Base-by-base conservation (phyloP, 2,113 vertebrate genomes). In the Proterorhinus semilunaris region DNA sequence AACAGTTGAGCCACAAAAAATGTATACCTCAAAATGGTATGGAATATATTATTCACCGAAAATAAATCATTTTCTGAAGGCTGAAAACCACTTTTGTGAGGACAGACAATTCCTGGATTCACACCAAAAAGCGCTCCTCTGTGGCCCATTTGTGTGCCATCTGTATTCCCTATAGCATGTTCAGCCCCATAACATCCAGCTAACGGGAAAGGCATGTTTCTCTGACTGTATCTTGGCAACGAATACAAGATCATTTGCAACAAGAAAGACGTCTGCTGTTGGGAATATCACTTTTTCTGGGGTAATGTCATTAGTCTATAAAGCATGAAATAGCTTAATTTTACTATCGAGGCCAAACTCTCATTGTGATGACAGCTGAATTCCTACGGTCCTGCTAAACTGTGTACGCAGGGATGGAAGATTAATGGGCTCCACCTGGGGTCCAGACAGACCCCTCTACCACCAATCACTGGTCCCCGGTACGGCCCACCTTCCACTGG, bases 381-480 rank as follows among this genome's bases (percentile, higher is more conserved):
- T 65, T 66, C 64, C 36, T 61, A 50, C 45, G 46, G 4, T 66
- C 61, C 17, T 69, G 53, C 59, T 66, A 36, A 65, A 67, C 49
- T 16, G 8, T 66, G 43, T 15, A 63, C 54, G 36, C 61, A 42
- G 53, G 72, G 52, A 15, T 15, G 48, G 43, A 68, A 87, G 69
- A 83, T 80, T 80, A 69, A 86, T 61, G 64, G 45, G 57, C 62
- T 66, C 83, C 84, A 90, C 83, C 83, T 88, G 83, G 85, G 72
- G 64, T 65, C 59, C 62, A 58, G 66, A 76, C 71, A 46, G 10
- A 46, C 36, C 66, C 66, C 61, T 55, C 46, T 47, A 15, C 13
- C 76, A 53, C 53, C 47, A 15, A 17, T 58, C 44, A 27, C 71
- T 10, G 13, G n/a, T 63, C 62, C 45, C 16, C 13, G 16, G 44